Evolutionary conservation across 2,797 vertebrate genomes (phyloP), one percentile per base, ranked within the genome.

Genomic region (Pseudopleuronectes americanus): DNA sequence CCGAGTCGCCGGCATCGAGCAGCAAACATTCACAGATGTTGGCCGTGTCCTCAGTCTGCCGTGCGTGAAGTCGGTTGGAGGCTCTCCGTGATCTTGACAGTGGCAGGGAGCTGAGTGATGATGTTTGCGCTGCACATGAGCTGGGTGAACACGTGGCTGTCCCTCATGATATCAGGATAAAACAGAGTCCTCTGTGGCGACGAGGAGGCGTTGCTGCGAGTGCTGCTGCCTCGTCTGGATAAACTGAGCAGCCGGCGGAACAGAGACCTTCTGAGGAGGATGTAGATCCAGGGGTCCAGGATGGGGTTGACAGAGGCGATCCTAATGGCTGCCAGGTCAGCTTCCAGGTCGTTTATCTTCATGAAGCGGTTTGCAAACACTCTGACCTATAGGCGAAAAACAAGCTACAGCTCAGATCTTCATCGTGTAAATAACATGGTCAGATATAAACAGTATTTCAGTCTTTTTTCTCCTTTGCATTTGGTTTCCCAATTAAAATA

Each of bases 241-340:
- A 88, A 64, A 33, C 51, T 5, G 26, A 89, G 79, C 8, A 93
- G 23, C 24, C 73, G 74, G 1, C 72, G 94, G 45, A 99, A 95
- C 71, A 99, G 94, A 0, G 96, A 95, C 90, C 96, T 96, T 62
- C 96, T 92, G 54, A 99, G 94, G 12, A 99, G 95, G 83, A 99
- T 99, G 81, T 99, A 99, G 81, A 99, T 93, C 98, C 98, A 99
- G 0, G 98, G 98, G 84, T 99, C 97, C 22, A 99, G 93, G 82
- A 99, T 99, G 69, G 97, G 96, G 88, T 99, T 99, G 38, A 96
- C 94, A 0, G 97, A 89, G 8, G 98, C 98, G 1, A 97, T 96
- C 16, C 97, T 95, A 87, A 99, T 99, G 57, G 98, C 97, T 67
- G 95, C 84, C 76, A 98, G 86, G 76, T 99, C 97, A 3, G 89